Percentiles rank a stretch among this genome's conserved stretches.
phyloP scores from a whole-genome alignment of 1,140 invertebrate genomes.

The Acromyrmex echinatior region DNA sequence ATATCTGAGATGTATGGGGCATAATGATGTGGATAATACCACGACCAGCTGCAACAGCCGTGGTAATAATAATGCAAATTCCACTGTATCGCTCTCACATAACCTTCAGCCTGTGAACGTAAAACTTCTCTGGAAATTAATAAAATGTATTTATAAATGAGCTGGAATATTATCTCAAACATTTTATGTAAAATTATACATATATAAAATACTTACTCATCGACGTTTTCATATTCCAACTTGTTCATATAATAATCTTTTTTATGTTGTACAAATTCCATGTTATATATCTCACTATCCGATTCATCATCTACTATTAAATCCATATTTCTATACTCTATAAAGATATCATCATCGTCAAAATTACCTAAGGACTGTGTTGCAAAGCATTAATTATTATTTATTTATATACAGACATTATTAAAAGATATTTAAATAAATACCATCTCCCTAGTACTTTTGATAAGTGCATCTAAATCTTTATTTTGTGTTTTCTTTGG shows the following conservation, averaged over 20 bases:
- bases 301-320: constrained; percentile 73
- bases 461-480: constrained; percentile 88
- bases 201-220: constrained; percentile 87
- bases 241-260: constrained; percentile 97
- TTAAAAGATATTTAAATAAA: constrained; percentile 63
- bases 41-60: constrained; percentile 98
- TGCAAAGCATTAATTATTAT: constrained; percentile 43
- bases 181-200: background rate
- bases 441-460: constrained; percentile 88
- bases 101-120: constrained; percentile 93
- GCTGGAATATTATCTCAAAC: background rate
- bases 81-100: constrained; percentile 98
- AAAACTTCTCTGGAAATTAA: constrained; percentile 90
- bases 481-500: constrained; percentile 80
- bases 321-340: constrained; percentile 41
- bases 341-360: constrained; percentile 79
- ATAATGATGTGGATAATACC: constrained; percentile 99
- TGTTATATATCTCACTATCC: constrained; percentile 86
- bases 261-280: constrained; percentile 95
- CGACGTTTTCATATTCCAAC: constrained; percentile 92
- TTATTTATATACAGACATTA: background rate
- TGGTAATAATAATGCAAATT: constrained; percentile 98
- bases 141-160: constrained; percentile 40
- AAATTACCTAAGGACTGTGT: constrained; percentile 82
- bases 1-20: constrained; percentile 98